These are phyloP conservation scores for Alligator mississippiensis DNA, from an alignment of 2,113 vertebrate species.

Conservation along the genomic window DNA sequence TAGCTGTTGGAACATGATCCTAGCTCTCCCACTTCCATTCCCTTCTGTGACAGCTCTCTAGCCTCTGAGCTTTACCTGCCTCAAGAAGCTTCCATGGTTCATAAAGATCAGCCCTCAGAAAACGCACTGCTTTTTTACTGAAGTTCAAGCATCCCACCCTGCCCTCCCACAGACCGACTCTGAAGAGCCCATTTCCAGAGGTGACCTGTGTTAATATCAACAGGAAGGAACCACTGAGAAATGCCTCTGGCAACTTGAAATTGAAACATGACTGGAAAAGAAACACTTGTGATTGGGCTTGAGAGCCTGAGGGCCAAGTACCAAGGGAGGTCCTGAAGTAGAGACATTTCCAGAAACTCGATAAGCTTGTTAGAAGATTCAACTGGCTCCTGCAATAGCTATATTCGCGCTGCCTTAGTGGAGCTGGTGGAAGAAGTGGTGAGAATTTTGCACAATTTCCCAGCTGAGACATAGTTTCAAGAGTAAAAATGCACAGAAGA, in stretches of 20 bases:
- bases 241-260: neutral
- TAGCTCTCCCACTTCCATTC: neutral
- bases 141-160: neutral
- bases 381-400: neutral
- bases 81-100: neutral
- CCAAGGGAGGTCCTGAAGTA: neutral
- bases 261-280: neutral
- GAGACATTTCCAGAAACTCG: neutral
- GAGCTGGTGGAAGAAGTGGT: neutral
- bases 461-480: neutral
- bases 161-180: too few relatives aligned
- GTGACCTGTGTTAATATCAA: neutral
- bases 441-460: neutral
- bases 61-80: neutral
- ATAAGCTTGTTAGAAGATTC: neutral
- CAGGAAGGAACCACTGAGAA: neutral
- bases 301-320: neutral
- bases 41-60: neutral
- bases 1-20: neutral
- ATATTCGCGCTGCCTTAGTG: neutral
- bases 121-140: neutral
- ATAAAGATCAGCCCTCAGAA: neutral
- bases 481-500: neutral
- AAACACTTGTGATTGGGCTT: neutral
- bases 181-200: neutral